These are phyloP conservation scores for Oligia strigilis DNA, from an alignment of 2,888 invertebrate species.

Conservation along the genomic window DNA sequence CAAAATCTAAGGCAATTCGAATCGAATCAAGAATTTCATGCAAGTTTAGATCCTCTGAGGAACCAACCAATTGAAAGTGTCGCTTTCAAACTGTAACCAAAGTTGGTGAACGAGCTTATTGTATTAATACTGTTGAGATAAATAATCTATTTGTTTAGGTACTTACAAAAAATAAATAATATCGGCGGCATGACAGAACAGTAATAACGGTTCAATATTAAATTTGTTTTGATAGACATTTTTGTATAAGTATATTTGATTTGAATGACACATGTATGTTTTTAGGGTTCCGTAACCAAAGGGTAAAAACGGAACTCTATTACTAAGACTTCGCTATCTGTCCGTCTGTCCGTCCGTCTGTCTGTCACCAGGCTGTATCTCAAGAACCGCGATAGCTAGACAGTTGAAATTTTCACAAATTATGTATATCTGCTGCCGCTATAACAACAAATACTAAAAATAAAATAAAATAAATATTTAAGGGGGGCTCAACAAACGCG, in stretches of 20 bases:
- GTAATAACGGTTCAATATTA: background rate
- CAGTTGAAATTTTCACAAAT: too few species aligned
- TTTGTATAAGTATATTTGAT: background rate
- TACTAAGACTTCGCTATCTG: too few species aligned
- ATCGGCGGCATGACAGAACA: background rate
- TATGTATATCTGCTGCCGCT: too few species aligned
- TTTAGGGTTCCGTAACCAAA: too few species aligned
- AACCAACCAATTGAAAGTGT: constrained; percentile 42
- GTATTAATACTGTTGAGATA: background rate
- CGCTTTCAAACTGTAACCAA: background rate
- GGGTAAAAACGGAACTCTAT: too few species aligned
- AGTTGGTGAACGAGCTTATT: constrained; percentile 10
- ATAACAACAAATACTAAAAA: too few species aligned
- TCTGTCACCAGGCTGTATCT: too few species aligned
- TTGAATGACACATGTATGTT: background rate
- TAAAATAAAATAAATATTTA: too few species aligned
- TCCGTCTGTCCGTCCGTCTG: too few species aligned
- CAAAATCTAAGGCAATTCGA: constrained; percentile 21
- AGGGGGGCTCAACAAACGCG: too few species aligned
- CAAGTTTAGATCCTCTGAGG: constrained; percentile 8
- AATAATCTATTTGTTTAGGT: constrained; percentile 10
- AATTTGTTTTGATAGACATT: background rate
- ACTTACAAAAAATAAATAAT: background rate
- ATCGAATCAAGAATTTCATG: constrained; percentile 40
- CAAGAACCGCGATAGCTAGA: too few species aligned